Conservation (phyloP, 2,113 vertebrate species). For the Chaenogobius annularis region DNA sequence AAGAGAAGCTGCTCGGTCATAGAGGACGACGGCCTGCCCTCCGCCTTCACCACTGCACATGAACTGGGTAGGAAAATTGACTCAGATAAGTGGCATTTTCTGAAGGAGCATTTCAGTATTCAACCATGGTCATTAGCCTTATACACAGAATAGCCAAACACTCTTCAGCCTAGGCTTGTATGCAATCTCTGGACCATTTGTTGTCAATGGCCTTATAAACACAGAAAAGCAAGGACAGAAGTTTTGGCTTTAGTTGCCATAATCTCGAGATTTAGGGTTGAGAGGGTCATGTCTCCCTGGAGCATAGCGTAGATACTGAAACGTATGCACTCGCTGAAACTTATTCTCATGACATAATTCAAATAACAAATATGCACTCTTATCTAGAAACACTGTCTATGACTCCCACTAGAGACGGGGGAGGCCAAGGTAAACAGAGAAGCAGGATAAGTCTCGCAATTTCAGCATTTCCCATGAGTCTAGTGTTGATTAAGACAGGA, state of each 20-base stretch:
- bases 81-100: neutral
- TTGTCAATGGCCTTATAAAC: too few relatives aligned
- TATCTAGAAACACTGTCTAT: slow-evolving; percentile 3
- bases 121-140: neutral
- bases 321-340: neutral
- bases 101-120: neutral
- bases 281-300: neutral
- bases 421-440: slow-evolving; percentile 3
- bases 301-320: neutral
- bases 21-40: slow-evolving; percentile 93
- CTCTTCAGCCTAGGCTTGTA: neutral
- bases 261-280: neutral
- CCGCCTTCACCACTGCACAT: slow-evolving; percentile 93
- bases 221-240: neutral
- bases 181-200: neutral
- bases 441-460: slow-evolving; percentile 7
- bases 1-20: slow-evolving; percentile 98
- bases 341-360: neutral
- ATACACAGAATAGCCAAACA: neutral
- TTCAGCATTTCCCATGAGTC: slow-evolving; percentile 10
- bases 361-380: slow-evolving; percentile 5
- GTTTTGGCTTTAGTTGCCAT: neutral
- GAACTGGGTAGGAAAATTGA: slow-evolving; percentile 86
- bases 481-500: slow-evolving; percentile 7
- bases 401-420: neutral